Evolutionary conservation across 2,113 vertebrate species (phyloP), one percentile per base, ranked within the genome.

Genomic region (Ammospiza nelsoni): DNA sequence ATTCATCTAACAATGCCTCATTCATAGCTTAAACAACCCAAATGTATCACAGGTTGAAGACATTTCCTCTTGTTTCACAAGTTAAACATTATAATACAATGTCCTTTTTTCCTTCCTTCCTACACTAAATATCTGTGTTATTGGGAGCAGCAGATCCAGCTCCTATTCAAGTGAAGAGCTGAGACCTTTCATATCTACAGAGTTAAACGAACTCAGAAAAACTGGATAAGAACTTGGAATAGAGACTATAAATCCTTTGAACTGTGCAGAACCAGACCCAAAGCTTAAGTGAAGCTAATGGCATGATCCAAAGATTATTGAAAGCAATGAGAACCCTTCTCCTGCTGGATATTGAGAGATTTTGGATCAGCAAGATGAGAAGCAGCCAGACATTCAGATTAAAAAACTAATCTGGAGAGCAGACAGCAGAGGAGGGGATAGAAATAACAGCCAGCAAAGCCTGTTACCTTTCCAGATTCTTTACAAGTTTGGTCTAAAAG

Each of bases 1-100:
- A 93, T 87, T 92, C 43, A 69, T 52, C 92, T 85, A 97, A 97
- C 92, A 95, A 92, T 94, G 87, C 85, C 84, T 96, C 93, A 94
- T 94, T 95, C 93, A 95, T 83, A 55, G 80, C 80, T 92, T 85
- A 82, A 63, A 83, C 76, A 95, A 84, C 94, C 80, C 81, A 91
- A 89, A 86, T 52, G 88, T 87, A 77, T 67, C 76, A 81, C 80
- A 95, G 62, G 83, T 86, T 97, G 93, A 85, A 94, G 84, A 93
- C 74, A 94, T 94, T 95, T 95, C 94, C 92, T 95, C 94, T 83
- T 84, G 71, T 94, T 97, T 79, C 71, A 69, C 48, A 74, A 92
- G 86, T 93, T 87, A 92, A 92, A 93, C 62, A 79, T 87, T 94
- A 27, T 25, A 86, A 77, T 41, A 89, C 87, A 92, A 81, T 63